Evolutionary conservation across 2,797 vertebrate genomes (phyloP).

Genomic region (Acestrorhynchus altus): DNA sequence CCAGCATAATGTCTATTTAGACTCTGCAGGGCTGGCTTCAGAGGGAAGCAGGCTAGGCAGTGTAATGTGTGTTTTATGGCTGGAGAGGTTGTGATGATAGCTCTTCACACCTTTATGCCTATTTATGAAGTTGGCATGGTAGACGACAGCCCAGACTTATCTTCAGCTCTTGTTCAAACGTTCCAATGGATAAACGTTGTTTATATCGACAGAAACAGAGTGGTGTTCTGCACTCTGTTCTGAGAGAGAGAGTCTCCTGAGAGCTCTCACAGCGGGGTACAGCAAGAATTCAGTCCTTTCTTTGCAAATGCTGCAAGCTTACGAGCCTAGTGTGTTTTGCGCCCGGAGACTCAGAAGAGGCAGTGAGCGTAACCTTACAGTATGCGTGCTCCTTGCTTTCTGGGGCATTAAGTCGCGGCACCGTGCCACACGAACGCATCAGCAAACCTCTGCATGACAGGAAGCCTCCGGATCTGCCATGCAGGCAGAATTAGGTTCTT

Average conservation of each 20-base stretch:
- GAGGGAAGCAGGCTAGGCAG: not conserved
- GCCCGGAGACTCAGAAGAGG: slow-evolving; percentile 42
- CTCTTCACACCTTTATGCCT: not conserved
- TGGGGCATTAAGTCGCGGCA: slow-evolving; percentile 43
- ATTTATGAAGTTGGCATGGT: slow-evolving; percentile 9
- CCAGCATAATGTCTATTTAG: slow-evolving; percentile 46
- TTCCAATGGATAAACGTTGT: slow-evolving; percentile 24
- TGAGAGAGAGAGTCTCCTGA: slow-evolving; percentile 37
- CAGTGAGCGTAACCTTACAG: slow-evolving; percentile 44
- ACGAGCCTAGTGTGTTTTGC: slow-evolving; percentile 33
- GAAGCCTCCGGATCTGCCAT: slow-evolving; percentile 36
- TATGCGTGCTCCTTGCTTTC: slow-evolving; percentile 48
- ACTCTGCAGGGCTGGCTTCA: slow-evolving; percentile 19
- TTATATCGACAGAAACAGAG: slow-evolving; percentile 22
- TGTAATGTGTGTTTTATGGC: not conserved
- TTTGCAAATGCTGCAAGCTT: slow-evolving; percentile 38
- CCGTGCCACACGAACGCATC: slow-evolving; percentile 37
- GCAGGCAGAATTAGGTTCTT: slow-evolving; percentile 26
- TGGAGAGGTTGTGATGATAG: not conserved
- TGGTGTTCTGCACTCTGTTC: slow-evolving; percentile 43
- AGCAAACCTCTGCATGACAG: slow-evolving; percentile 39
- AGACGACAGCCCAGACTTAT: not conserved
- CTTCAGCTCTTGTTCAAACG: slow-evolving; percentile 8
- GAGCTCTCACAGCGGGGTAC: slow-evolving; percentile 19
- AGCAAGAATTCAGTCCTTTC: slow-evolving; percentile 30